These are phyloP conservation scores for Periophthalmus modestus DNA, from an alignment of 2,113 vertebrate species.

Conservation along the genomic window DNA sequence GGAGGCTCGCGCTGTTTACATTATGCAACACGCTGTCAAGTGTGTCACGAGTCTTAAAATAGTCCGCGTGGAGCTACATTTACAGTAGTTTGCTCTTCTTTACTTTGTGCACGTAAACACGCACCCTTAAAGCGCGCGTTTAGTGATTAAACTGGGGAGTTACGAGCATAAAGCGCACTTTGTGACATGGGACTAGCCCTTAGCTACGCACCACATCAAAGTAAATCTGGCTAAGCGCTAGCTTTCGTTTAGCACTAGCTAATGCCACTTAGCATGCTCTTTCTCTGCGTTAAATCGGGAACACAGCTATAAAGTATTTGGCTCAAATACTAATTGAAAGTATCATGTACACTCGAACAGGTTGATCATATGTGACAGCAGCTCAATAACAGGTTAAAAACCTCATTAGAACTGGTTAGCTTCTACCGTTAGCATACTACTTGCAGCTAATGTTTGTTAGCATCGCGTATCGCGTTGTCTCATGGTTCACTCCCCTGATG, in stretches of 20 bases:
- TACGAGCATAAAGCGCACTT: background rate
- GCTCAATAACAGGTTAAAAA: background rate
- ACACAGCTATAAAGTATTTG: background rate
- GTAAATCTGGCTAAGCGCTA: background rate
- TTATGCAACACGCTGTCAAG: constrained; percentile 3
- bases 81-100: background rate
- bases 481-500: background rate
- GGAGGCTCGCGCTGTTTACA: constrained; percentile 5
- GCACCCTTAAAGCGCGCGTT: background rate
- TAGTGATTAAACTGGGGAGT: background rate
- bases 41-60: constrained; percentile 7
- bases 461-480: constrained; percentile 34
- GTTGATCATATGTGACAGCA: background rate
- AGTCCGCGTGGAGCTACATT: background rate
- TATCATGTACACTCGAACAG: background rate
- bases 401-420: constrained; percentile 18
- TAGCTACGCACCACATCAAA: background rate
- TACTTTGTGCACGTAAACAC: background rate
- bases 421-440: constrained; percentile 28
- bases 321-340: background rate
- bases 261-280: background rate
- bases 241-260: background rate
- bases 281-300: background rate
- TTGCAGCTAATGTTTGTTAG: constrained; percentile 30
- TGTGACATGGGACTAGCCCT: background rate